Evolutionary conservation across 2,113 vertebrate genomes (phyloP), one percentile per base, ranked within the genome.

Genomic region (Macrotis lagotis): DNA sequence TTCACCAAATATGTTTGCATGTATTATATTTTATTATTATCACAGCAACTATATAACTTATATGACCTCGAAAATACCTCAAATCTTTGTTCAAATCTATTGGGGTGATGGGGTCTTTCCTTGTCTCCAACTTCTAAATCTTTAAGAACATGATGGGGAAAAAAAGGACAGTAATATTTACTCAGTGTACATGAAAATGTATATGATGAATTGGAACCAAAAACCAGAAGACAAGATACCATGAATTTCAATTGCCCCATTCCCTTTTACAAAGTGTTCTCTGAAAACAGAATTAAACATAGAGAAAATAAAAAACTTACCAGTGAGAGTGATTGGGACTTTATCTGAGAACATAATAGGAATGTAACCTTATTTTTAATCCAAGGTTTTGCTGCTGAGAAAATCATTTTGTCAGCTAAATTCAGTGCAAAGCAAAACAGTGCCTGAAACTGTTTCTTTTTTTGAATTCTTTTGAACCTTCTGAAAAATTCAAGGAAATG

Each of bases 381-480:
- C 53, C 90, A 94, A 91, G 44, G 95, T 93, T 90, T 55, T 92
- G 7, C 95, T 92, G 50, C 90, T 96, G 53, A 74, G 48, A 91
- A 96, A 96, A 88, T 31, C 50, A 50, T 94, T 96, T 95, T 91
- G 47, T 66, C 94, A 91, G 49, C 89, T 83, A 92, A 92, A 94
- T 96, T 94, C 94, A 89, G 55, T n/a, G 10, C 55, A 93, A 95
- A 95, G 50, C 50, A 95, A 95, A 93, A 94, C 93, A 93, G 93
- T 92, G 52, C 51, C 47, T 53, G 59, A 48, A 59, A 48, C 49
- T 91, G 93, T 96, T 94, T 91, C 59, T 25, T 48, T 28, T 94
- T 92, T 95, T 59, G 93, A 91, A 10, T 1, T 94, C 47, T 94
- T 66, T 66, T 53, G 88, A 91, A 59, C 16, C 90, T 90, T 11